Conservation (phyloP, 2,797 vertebrate genomes). For the Tapirus indicus region DNA sequence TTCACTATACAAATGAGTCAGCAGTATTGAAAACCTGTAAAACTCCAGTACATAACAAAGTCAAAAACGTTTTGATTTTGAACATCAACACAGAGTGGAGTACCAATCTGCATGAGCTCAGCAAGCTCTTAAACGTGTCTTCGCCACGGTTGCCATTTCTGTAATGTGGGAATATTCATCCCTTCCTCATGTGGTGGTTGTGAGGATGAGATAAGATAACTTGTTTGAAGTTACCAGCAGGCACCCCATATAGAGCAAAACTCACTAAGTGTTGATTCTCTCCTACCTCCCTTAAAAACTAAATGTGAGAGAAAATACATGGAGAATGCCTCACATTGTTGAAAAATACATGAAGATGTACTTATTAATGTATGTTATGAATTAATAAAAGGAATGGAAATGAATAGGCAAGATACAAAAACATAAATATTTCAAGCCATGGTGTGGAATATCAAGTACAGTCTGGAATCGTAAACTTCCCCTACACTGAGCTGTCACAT, state of each 20-base stretch:
- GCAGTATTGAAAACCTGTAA: background rate
- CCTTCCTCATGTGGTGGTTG: background rate
- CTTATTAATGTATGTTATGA: background rate
- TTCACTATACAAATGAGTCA: background rate
- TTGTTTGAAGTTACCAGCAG: background rate
- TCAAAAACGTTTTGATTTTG: background rate
- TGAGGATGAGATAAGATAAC: background rate
- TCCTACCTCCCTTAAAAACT: background rate
- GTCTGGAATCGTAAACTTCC: background rate
- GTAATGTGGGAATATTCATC: background rate
- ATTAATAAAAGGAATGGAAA: constrained; percentile 19
- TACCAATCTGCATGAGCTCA: background rate
- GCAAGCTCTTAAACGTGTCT: too few relatives aligned
- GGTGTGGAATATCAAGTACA: background rate
- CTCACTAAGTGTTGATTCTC: background rate
- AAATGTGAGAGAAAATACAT: background rate
- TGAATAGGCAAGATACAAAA: background rate
- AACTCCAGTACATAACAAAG: background rate
- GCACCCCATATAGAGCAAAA: background rate
- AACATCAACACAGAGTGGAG: background rate
- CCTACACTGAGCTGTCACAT: background rate
- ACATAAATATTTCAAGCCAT: background rate
- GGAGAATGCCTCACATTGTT: background rate
- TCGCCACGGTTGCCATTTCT: background rate
- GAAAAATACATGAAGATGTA: background rate